Base-by-base conservation (phyloP, 1,140 invertebrate species). In the Cyphomyrmex costatus region DNA sequence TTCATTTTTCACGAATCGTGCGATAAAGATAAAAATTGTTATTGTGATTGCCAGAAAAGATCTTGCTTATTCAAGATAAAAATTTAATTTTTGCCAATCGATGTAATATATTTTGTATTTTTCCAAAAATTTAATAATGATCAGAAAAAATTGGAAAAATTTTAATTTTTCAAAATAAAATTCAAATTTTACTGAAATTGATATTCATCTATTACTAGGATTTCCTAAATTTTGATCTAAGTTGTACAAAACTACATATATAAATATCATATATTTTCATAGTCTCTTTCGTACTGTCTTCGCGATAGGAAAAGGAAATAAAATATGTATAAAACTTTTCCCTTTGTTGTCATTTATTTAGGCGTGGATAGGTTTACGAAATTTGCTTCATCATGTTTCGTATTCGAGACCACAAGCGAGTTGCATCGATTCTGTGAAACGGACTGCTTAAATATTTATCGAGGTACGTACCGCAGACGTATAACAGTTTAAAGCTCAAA, bases 351-450 rank as follows among this genome's bases (percentile, higher is more conserved):
- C 53, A 70, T 60, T 83, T 60, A 46, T 60, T 73, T 46, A 27
- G 7, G 46, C 10, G 14, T 19, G 61, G 24, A 42, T 71, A 68
- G 36, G 24, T 86, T 76, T 65, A 49, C 79, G n/a, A 83, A 74
- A 83, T 83, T 60, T 36, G n/a, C 36, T 49, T 3, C 21, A 42
- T 68, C 84, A 58, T 80, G 76, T 71, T 86, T 86, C 77, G 66
- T 51, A 65, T 60, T 51, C 27, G 77, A 60, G 71, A 60, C 77
- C 71, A 56, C 85, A 87, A 86, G 56, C 46, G 86, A 68, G 78
- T 83, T 83, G 53, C 68, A 77, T 86, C 79, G 85, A 88, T 88
- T 87, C 77, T 63, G 86, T 27, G 79, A 73, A 83, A 83, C 68
- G 68, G 19, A 49, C 53, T 83, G 79, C 68, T 83, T 83, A 83